Conservation (phyloP, 2,797 vertebrate species). For the Iguana delicatissima region DNA sequence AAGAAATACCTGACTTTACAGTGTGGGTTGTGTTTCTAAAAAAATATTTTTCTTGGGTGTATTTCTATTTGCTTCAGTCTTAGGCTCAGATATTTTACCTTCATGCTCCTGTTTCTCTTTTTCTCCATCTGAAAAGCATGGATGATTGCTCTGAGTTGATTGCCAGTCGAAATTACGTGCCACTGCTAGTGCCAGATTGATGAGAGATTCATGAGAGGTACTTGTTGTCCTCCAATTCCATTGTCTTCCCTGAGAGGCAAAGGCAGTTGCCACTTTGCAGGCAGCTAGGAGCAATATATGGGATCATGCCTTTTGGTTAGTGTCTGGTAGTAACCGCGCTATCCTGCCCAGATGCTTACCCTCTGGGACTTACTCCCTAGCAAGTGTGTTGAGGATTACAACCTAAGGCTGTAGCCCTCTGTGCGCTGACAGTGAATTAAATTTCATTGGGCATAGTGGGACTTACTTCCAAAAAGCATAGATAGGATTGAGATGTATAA, state of each 20-base stretch:
- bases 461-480: background rate
- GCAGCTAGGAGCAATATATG: constrained; percentile 9
- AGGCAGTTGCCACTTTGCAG: background rate
- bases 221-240: background rate
- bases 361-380: background rate
- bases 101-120: background rate
- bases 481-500: no score
- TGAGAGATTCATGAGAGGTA: constrained; percentile 51
- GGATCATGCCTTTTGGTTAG: background rate
- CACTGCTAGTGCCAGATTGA: constrained; percentile 73
- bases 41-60: background rate
- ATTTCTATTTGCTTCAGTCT: constrained; percentile 6
- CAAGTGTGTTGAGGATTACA: background rate
- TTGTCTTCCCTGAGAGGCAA: constrained; percentile 50
- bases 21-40: background rate
- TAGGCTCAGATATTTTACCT: constrained; percentile 12
- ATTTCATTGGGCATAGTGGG: background rate
- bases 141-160: constrained; percentile 22
- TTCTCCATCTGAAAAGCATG: background rate
- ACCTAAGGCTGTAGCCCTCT: background rate
- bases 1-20: background rate
- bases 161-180: constrained; percentile 12
- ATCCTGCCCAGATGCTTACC: background rate
- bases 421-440: background rate
- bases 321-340: background rate